A percentile compares a stretch with the other conserved stretches of the same genome.
Evolutionary conservation across 2,113 vertebrate species (phyloP).

Genomic region (Sapayoa aenigma): DNA sequence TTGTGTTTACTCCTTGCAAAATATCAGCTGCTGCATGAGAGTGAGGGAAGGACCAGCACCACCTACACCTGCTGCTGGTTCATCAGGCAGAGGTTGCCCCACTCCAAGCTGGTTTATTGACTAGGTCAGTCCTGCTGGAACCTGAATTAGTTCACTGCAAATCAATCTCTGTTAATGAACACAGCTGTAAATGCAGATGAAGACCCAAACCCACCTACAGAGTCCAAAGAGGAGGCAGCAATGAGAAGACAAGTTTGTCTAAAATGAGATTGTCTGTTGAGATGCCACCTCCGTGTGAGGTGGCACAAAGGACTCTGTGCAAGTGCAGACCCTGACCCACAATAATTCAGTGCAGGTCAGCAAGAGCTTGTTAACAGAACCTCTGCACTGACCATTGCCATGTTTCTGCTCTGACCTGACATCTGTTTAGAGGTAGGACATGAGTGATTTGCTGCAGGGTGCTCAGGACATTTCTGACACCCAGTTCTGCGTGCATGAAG

Average conservation of each 20-base stretch:
- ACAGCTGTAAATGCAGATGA: neutral
- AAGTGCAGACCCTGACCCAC: neutral
- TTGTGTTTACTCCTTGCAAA: neutral
- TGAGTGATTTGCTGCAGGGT: neutral
- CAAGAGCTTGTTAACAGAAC: neutral
- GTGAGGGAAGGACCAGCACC: neutral
- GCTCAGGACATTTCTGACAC: no score
- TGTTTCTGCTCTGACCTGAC: neutral
- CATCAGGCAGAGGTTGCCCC: neutral
- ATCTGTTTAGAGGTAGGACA: neutral
- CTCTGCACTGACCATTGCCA: accelerated
- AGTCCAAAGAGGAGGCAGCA: neutral
- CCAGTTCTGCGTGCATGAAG: neutral
- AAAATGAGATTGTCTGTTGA: neutral
- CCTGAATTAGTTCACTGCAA: neutral
- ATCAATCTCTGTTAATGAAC: neutral
- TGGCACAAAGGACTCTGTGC: neutral
- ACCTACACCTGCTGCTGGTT: neutral
- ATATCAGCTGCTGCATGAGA: neutral
- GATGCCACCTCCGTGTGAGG: neutral
- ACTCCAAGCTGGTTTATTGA: neutral
- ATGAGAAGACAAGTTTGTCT: neutral
- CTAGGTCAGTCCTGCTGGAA: neutral
- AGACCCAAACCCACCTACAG: neutral
- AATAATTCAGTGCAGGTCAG: neutral